These are phyloP conservation scores for Heliothis peltigera DNA, from an alignment of 2,888 invertebrate genomes.

Conservation along the genomic window DNA sequence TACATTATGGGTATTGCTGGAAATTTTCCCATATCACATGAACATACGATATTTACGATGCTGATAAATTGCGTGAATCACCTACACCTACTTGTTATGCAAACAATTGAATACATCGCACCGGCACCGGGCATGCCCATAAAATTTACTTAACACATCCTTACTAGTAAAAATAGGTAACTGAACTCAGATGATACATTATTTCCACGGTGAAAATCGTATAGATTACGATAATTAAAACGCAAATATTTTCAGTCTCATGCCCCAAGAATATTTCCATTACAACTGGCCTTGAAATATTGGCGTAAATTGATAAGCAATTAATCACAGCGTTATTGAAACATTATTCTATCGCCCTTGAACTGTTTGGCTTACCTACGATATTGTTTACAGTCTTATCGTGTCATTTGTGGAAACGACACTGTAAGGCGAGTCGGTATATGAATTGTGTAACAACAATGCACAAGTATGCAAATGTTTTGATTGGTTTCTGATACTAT, in stretches of 20 bases:
- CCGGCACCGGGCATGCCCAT: conserved; percentile 3
- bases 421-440: background rate
- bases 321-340: background rate
- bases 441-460: conserved; percentile 2
- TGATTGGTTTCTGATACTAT: background rate
- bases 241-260: background rate
- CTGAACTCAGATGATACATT: background rate
- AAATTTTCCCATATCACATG: background rate
- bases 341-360: conserved; percentile 1
- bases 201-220: no score
- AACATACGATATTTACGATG: background rate
- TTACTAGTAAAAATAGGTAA: background rate
- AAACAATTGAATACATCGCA: background rate
- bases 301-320: background rate
- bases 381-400: conserved; percentile 36
- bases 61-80: no score
- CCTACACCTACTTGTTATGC: no score
- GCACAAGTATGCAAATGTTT: conserved; percentile 2
- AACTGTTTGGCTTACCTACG: background rate
- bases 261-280: background rate
- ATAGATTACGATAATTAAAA: background rate
- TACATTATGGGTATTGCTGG: background rate
- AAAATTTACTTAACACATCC: conserved; percentile 11
- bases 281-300: background rate
- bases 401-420: conserved; percentile 24